phyloP scores from a whole-genome alignment of 1,140 invertebrate genomes.

The Drosophila hydei region DNA sequence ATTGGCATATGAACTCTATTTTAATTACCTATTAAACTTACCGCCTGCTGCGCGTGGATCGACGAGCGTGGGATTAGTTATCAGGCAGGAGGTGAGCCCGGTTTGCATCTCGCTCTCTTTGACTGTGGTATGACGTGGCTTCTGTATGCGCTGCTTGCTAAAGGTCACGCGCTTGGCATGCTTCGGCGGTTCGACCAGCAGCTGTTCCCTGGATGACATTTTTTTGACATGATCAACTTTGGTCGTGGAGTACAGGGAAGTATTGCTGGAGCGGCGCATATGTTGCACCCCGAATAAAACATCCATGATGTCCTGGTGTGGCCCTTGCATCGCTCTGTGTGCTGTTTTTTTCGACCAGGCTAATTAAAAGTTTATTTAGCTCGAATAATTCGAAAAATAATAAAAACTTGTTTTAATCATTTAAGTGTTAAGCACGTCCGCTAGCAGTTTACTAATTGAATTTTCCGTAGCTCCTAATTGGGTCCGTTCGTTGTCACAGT shows the following conservation, averaged over 20 bases:
- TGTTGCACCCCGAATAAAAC: slow-evolving; percentile 13
- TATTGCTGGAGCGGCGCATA: slow-evolving; percentile 20
- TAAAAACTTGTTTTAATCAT: slow-evolving; percentile 5
- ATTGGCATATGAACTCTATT: no score
- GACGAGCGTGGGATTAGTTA: slow-evolving; percentile 25
- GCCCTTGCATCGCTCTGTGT: slow-evolving; percentile 4
- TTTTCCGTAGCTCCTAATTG: slow-evolving; percentile 18
- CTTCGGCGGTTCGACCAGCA: slow-evolving; percentile 31
- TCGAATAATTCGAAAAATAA: slow-evolving; percentile 16
- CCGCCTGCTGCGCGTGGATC: slow-evolving; percentile 39
- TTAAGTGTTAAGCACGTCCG: slow-evolving; percentile 20
- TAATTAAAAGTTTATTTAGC: slow-evolving; percentile 7
- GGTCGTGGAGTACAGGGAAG: not conserved
- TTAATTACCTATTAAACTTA: slow-evolving; percentile 6
- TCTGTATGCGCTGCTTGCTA: slow-evolving; percentile 13
- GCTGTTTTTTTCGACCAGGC: not conserved
- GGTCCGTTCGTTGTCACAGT: slow-evolving; percentile 27
- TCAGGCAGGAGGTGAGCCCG: slow-evolving; percentile 54
- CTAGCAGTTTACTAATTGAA: slow-evolving; percentile 17
- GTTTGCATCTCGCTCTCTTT: slow-evolving; percentile 30
- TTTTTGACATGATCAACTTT: not conserved
- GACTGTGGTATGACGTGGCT: not conserved
- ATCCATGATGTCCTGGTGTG: slow-evolving; percentile 12
- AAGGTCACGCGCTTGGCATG: slow-evolving; percentile 53
- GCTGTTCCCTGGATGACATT: slow-evolving; percentile 18